Conservation (phyloP, 2,113 vertebrate species). For the Beaufortia kweichowensis region DNA sequence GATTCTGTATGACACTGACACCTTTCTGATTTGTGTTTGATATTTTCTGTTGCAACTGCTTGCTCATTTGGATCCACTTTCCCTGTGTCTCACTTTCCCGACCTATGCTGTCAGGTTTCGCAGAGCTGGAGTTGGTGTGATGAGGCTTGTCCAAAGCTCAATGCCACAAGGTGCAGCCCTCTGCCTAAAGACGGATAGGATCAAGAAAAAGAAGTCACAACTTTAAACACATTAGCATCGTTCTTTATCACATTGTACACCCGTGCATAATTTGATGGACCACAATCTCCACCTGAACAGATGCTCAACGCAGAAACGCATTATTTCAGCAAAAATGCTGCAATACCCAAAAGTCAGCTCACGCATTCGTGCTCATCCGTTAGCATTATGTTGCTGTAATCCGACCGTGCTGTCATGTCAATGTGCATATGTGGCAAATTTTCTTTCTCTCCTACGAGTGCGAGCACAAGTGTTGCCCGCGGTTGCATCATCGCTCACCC, state of each 20-base stretch:
- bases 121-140: conserved; percentile 4
- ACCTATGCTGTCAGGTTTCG: conserved; percentile 56
- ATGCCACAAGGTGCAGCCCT: conserved; percentile 6
- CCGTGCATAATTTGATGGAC: background rate
- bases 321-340: conserved; percentile 24
- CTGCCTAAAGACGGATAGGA: background rate
- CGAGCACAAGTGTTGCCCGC: conserved; percentile 67
- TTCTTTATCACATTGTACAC: background rate
- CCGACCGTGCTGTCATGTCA: conserved; percentile 59
- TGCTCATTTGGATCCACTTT: conserved; percentile 87
- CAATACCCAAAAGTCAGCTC: background rate
- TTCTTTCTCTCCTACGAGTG: conserved; percentile 25
- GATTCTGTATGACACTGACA: conserved; percentile 83
- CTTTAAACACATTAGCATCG: conserved; percentile 18
- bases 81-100: conserved; percentile 39
- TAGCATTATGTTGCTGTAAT: conserved; percentile 52
- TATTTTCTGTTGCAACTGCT: conserved; percentile 78
- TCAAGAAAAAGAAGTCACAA: conserved; percentile 29
- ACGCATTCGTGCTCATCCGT: conserved; percentile 32
- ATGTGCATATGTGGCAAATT: conserved; percentile 57
- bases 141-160: background rate
- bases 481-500: conserved; percentile 75
- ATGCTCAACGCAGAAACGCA: background rate
- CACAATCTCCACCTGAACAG: conserved; percentile 2
- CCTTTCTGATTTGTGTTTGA: conserved; percentile 77